Conservation (phyloP, 2,113 vertebrate genomes). For the Periophthalmodon schlosseri region DNA sequence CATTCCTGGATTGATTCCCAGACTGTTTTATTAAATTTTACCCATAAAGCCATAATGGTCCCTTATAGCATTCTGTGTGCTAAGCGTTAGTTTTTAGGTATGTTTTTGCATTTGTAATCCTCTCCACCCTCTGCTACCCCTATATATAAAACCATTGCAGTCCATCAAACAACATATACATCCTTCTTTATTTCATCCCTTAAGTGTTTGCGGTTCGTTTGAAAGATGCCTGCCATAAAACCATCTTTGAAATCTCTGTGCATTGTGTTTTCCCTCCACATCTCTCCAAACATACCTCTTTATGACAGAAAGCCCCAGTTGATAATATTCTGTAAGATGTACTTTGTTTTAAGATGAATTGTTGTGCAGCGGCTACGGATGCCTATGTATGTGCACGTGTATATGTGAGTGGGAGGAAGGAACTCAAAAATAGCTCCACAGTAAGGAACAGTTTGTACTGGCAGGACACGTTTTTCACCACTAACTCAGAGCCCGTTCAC, state of each 20-base stretch:
- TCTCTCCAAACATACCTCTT: background rate
- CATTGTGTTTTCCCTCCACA: background rate
- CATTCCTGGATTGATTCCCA: no score
- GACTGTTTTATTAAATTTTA: no score
- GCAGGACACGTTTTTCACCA: constrained; percentile 13
- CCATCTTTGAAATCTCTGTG: background rate
- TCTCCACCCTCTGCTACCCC: background rate
- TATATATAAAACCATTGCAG: background rate
- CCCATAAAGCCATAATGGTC: no score
- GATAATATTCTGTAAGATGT: constrained; percentile 6
- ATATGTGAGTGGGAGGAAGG: constrained; percentile 5
- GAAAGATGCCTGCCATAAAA: background rate
- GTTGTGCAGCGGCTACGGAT: background rate
- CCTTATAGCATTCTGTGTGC: background rate
- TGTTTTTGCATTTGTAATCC: background rate
- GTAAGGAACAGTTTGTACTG: constrained; percentile 13
- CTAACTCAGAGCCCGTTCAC: background rate
- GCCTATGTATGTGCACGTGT: background rate
- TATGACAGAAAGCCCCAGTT: background rate
- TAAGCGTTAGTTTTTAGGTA: background rate
- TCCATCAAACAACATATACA: background rate
- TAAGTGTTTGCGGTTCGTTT: background rate
- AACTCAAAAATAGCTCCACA: constrained; percentile 9
- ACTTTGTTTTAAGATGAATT: constrained; percentile 8
- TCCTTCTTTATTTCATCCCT: background rate